Evolutionary conservation across 2,888 invertebrate species (phyloP), one percentile per base, ranked within the genome.

Genomic region (Chrysotoxum bicinctum): DNA sequence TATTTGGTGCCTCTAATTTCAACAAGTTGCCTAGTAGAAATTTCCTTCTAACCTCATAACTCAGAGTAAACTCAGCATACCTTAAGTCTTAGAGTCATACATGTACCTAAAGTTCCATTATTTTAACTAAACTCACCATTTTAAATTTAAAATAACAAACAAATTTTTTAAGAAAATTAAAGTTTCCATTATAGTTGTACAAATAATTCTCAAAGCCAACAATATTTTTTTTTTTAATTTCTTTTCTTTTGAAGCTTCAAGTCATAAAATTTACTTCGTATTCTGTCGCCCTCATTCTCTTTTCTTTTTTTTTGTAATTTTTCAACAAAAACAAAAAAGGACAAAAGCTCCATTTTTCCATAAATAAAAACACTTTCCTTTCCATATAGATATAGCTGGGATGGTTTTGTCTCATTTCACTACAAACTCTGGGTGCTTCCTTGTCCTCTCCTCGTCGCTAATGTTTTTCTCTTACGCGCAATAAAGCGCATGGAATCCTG

Each of bases 401-500:
- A 64, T 56, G 23, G 66, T 50, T 48, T 50, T 56, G 21, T 73
- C 74, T 62, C 48, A 73, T 64, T 78, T 73, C 23, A 64, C 48
- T 76, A 21, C 26, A 23, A 54, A 52, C 56, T 73, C 66, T 56
- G 52, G n/a, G n/a, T 43, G 23, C 48, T 37, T 14, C 54, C 32
- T 32, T 43, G 1, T 10, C 37, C 40, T 19, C 19, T 14, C 2
- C 56, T 35, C 12, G 7, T 1, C n/a, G n/a, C n/a, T n/a, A n/a
- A n/a, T 37, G 21, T 43, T 69, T 62, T 48, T 78, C 69, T 62
- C 56, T 78, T 50, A 78, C 74, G 70, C 69, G 56, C 75, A 80
- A 84, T 50, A 84, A 75, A 79, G 84, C 84, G 79, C 84, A 84
- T 84, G 74, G 66, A 80, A 75, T 75, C 75, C 70, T 7, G 30